These are phyloP conservation scores for Salvelinus sp. DNA, from an alignment of 2,113 vertebrate genomes.

Conservation along the genomic window DNA sequence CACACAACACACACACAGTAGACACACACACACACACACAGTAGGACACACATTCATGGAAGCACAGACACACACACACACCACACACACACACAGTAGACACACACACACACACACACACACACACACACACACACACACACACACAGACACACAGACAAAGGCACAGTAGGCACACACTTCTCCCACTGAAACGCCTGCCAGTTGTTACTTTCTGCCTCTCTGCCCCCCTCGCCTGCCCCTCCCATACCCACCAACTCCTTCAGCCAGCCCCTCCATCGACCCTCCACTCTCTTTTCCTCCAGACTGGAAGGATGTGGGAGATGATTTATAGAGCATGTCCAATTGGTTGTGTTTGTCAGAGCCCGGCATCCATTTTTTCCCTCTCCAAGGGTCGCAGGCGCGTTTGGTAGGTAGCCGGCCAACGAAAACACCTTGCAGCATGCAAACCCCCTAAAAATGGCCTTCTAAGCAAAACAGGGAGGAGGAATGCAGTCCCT, in stretches of 20 bases:
- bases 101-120: constrained; percentile 34
- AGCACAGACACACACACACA: not conserved
- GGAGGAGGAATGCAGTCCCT: constrained; percentile 48
- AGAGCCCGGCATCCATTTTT: constrained; percentile 54
- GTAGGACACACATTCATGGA: constrained; percentile 30
- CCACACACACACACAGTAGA: constrained; percentile 32
- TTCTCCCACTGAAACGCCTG: constrained; percentile 67
- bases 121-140: constrained; percentile 36
- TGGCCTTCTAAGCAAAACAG: constrained; percentile 70
- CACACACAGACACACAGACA: constrained; percentile 4
- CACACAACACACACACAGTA: constrained; percentile 8
- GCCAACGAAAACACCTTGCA: constrained; percentile 76
- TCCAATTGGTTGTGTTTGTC: constrained; percentile 73
- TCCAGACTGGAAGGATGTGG: constrained; percentile 72
- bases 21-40: constrained; percentile 37
- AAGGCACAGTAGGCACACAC: not conserved
- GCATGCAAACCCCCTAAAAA: constrained; percentile 55
- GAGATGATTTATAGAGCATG: constrained; percentile 78
- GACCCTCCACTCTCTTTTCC: constrained; percentile 22
- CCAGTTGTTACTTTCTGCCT: constrained; percentile 61
- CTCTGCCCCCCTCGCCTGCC: constrained; percentile 16
- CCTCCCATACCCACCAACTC: not conserved
- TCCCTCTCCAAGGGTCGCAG: constrained; percentile 58
- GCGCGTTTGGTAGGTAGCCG: constrained; percentile 60
- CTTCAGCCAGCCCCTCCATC: constrained; percentile 16